These are phyloP conservation scores for Hyaena hyaena DNA, from an alignment of 2,113 vertebrate species.

Conservation along the genomic window DNA sequence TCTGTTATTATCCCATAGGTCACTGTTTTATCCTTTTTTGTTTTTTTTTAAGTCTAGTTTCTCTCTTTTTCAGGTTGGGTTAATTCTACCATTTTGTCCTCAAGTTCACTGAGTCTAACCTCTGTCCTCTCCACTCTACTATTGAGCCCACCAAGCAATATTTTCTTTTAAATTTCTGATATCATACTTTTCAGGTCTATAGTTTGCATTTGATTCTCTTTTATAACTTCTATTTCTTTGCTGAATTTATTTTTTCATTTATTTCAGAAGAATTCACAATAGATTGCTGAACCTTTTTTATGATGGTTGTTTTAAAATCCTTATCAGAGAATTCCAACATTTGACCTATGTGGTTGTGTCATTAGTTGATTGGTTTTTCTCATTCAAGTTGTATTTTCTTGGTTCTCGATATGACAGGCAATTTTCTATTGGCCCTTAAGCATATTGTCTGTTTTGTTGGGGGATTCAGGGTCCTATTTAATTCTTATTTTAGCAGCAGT, in stretches of 20 bases:
- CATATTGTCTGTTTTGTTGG: not conserved
- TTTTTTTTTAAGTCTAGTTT: not conserved
- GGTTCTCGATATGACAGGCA: not conserved
- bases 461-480: not conserved
- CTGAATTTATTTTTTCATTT: not conserved
- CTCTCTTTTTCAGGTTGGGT: not conserved
- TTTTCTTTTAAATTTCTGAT: not conserved
- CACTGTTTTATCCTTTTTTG: not conserved
- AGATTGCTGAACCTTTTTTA: not conserved
- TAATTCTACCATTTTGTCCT: not conserved
- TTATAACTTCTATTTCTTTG: not conserved
- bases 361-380: not conserved
- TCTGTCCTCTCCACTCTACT: not conserved
- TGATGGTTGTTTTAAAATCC: not conserved
- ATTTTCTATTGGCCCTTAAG: not conserved
- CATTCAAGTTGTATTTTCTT: not conserved
- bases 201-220: slow-evolving; percentile 13
- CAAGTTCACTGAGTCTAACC: not conserved
- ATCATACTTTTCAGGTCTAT: not conserved
- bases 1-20: not conserved
- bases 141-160: not conserved
- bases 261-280: not conserved
- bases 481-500: not conserved
- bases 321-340: not conserved
- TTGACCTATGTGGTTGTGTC: not conserved